Conservation (phyloP, 2,113 vertebrate genomes). For the Sitta europaea region DNA sequence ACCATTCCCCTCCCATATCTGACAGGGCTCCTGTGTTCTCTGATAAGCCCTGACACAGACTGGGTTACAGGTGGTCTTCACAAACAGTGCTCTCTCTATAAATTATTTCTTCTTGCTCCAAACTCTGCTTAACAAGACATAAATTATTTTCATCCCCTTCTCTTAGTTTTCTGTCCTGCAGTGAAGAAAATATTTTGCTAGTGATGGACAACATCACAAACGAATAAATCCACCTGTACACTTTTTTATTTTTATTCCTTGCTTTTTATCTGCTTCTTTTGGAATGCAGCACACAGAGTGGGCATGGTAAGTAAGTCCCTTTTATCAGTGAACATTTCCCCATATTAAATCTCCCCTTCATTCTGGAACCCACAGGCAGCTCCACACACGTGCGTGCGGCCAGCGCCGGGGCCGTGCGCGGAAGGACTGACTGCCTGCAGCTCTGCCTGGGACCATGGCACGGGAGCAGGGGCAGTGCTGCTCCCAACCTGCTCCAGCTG, state of each 20-base stretch:
- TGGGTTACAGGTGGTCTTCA: background rate
- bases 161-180: background rate
- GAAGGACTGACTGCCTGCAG: too few relatives aligned
- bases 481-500: too few relatives aligned
- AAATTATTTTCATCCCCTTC: background rate
- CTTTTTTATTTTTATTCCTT: background rate
- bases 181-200: background rate
- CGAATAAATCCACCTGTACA: background rate
- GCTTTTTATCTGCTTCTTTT: background rate
- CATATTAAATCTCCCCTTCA: constrained; percentile 24
- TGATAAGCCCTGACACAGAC: background rate
- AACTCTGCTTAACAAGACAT: background rate
- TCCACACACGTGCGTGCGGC: too few relatives aligned
- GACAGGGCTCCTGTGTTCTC: background rate
- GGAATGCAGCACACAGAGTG: background rate
- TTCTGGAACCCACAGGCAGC: background rate
- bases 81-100: background rate
- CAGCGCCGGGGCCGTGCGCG: too few relatives aligned
- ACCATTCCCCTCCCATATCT: background rate
- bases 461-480: too few relatives aligned
- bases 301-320: background rate
- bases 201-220: background rate
- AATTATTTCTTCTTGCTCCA: background rate
- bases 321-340: background rate
- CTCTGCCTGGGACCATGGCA: too few relatives aligned